A percentile compares a stretch with the other conserved stretches of the same genome.
phyloP scores from a whole-genome alignment of 2,888 invertebrate genomes.

The Ischnus inquisitorius region DNA sequence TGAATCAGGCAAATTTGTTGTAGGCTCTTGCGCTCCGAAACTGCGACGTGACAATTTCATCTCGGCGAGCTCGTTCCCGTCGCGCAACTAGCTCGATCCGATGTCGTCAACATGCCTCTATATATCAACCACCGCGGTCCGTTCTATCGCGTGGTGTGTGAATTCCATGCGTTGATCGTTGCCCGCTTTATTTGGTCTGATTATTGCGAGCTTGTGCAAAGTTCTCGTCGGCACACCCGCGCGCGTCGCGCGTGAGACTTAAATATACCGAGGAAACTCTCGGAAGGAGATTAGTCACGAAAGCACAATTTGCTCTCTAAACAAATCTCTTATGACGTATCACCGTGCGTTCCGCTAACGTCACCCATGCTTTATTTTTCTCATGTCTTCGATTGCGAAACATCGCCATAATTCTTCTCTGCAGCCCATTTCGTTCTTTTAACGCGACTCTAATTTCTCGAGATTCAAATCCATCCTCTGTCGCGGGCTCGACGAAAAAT shows the following conservation, averaged over 20 bases:
- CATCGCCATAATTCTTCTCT: no score
- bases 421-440: no score
- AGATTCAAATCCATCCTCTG: no score
- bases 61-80: background rate
- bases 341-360: no score
- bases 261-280: background rate
- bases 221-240: no score
- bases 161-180: slow-evolving; percentile 19
- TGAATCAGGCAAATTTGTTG: slow-evolving; percentile 49
- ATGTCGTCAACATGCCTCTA: slow-evolving; percentile 33
- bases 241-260: no score
- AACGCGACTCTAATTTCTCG: no score
- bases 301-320: slow-evolving; percentile 19
- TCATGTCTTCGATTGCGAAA: no score
- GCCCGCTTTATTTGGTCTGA: slow-evolving; percentile 18
- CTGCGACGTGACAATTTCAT: slow-evolving; percentile 17
- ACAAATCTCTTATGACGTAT: slow-evolving; percentile 13
- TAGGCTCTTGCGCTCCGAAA: background rate
- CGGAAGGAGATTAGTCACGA: slow-evolving; percentile 38
- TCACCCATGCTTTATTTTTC: no score
- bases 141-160: background rate
- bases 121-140: background rate
- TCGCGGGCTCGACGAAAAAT: no score
- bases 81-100: slow-evolving; percentile 33
- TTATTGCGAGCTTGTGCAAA: no score